These are phyloP conservation scores for Zoanthus sansibaricus DNA, from an alignment of 92 coral and sea anemone species.

Conservation along the genomic window DNA sequence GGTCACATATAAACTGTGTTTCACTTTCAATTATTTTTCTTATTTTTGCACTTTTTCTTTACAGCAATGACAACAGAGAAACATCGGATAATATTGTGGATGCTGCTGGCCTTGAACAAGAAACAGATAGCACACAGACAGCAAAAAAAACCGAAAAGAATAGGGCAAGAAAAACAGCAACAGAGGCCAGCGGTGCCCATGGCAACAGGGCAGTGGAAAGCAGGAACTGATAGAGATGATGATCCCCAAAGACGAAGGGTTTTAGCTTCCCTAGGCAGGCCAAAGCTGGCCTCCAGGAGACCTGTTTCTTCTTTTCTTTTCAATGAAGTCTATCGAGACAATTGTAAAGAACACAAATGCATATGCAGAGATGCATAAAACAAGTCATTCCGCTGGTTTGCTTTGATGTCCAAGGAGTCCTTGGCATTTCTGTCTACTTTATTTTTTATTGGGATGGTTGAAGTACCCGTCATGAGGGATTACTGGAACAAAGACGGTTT, in stretches of 20 bases:
- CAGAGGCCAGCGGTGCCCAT: slow-evolving; percentile 9
- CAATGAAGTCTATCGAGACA: slow-evolving; percentile 29
- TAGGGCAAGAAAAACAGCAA: not conserved
- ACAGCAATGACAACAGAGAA: slow-evolving; percentile 7
- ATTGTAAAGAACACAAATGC: slow-evolving; percentile 48
- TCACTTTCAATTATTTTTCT: not conserved
- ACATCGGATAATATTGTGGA: not conserved
- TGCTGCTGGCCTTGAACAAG: slow-evolving; percentile 1
- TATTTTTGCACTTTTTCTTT: slow-evolving; percentile 8
- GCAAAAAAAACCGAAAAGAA: not conserved
- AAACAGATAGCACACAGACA: slow-evolving; percentile 6
- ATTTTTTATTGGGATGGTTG: slow-evolving; percentile 60
- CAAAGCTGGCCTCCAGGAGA: slow-evolving; percentile 61
- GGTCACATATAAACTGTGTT: slow-evolving; percentile 3
- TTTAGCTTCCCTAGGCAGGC: slow-evolving; percentile 51
- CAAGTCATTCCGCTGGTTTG: slow-evolving; percentile 52
- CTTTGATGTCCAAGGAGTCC: slow-evolving; percentile 47
- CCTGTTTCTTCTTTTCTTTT: slow-evolving; percentile 45
- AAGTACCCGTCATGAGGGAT: slow-evolving; percentile 53
- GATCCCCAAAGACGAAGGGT: slow-evolving; percentile 36
- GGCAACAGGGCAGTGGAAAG: slow-evolving; percentile 11
- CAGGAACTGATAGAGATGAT: not conserved
- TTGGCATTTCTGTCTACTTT: slow-evolving; percentile 49
- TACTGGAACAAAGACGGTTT: slow-evolving; percentile 52
- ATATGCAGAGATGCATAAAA: slow-evolving; percentile 35